Conservation (phyloP, 1,140 invertebrate species). For the Lepidurus couesii region DNA sequence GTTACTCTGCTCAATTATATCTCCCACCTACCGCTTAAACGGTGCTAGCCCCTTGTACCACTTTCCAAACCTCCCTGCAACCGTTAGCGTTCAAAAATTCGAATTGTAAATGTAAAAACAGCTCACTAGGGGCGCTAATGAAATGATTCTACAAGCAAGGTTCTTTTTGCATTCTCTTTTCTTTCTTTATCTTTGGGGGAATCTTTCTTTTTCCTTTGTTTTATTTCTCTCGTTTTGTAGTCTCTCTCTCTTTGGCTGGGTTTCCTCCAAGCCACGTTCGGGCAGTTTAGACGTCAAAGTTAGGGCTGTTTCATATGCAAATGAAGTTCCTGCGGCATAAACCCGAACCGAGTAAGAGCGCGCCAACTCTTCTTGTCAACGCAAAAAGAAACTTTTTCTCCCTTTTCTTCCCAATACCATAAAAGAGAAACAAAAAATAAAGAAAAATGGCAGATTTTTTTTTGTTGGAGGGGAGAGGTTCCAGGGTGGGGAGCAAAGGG, state of each 20-base stretch:
- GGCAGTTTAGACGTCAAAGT: constrained; percentile 8
- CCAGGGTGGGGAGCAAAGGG: not conserved
- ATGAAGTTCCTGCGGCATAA: not conserved
- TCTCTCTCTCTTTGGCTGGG: not conserved
- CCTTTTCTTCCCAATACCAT: not conserved
- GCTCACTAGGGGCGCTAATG: not conserved
- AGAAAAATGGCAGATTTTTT: not conserved
- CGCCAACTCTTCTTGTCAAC: not conserved
- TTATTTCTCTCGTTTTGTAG: not conserved
- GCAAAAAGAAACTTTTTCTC: not conserved
- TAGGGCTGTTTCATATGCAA: constrained; percentile 18
- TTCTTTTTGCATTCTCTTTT: not conserved
- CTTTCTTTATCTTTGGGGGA: not conserved
- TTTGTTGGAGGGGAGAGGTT: too few relatives aligned
- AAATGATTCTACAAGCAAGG: constrained; percentile 10
- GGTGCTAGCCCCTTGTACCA: too few relatives aligned
- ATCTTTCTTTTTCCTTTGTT: not conserved
- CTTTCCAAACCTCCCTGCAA: too few relatives aligned
- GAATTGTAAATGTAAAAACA: not conserved
- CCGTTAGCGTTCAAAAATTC: not conserved
- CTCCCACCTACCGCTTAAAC: too few relatives aligned
- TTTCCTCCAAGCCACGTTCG: not conserved
- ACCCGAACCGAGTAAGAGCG: not conserved
- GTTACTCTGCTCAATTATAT: too few relatives aligned
- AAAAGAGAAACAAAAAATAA: not conserved